phyloP scores from a whole-genome alignment of 2,888 invertebrate genomes.

The Sinopyrophorus schimmeli region DNA sequence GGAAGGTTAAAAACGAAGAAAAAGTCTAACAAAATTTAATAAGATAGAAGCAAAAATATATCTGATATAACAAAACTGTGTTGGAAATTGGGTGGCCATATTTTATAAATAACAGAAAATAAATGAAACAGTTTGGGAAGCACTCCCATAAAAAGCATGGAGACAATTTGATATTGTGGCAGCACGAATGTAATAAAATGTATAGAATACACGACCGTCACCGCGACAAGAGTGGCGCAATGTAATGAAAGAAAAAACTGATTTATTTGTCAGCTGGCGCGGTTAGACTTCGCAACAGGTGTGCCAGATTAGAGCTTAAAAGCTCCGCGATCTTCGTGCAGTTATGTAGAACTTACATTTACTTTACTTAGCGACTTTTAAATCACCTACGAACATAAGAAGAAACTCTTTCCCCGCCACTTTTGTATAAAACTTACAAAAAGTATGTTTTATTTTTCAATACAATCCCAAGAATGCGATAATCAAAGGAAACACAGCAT shows the following conservation, averaged over 20 bases:
- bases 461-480: slow-evolving; percentile 46
- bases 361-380: slow-evolving; percentile 4
- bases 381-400: not conserved
- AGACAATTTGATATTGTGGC: slow-evolving; percentile 37
- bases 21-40: no score
- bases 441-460: slow-evolving; percentile 44
- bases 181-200: slow-evolving; percentile 40
- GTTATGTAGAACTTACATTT: slow-evolving; percentile 8
- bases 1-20: no score
- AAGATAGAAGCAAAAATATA: no score
- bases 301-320: slow-evolving; percentile 44
- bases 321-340: slow-evolving; percentile 38
- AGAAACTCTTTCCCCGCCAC: slow-evolving; percentile 10
- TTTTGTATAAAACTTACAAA: slow-evolving; percentile 33
- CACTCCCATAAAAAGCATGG: slow-evolving; percentile 27
- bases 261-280: slow-evolving; percentile 48
- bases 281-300: slow-evolving; percentile 48
- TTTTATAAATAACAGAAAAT: not conserved
- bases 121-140: slow-evolving; percentile 15
- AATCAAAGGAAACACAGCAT: slow-evolving; percentile 50
- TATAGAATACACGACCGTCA: slow-evolving; percentile 36
- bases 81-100: no score
- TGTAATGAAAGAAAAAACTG: slow-evolving; percentile 47
- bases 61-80: no score
- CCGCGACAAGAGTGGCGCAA: slow-evolving; percentile 40